A percentile compares a stretch with the other conserved stretches of the same genome.
These are phyloP conservation scores for Listronotus oregonensis DNA, from an alignment of 1,140 invertebrate species.

Conservation along the genomic window DNA sequence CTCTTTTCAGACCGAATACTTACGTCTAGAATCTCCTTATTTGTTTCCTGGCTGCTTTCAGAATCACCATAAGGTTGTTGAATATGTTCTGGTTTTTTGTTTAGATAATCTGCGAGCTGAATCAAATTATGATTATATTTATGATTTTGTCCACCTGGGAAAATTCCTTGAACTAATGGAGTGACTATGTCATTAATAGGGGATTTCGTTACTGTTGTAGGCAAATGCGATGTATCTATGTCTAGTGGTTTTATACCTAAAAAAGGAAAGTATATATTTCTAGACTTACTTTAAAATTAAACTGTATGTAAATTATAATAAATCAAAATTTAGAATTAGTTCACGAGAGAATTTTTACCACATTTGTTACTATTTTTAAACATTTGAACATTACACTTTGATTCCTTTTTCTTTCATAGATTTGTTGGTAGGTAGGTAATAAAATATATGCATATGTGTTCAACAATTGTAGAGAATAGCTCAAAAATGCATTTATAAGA, in stretches of 20 bases:
- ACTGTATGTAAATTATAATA: no score
- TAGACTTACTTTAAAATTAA: no score
- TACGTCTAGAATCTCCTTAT: conserved; percentile 5
- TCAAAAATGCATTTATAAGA: no score
- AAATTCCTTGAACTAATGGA: conserved; percentile 8
- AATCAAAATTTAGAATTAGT: no score
- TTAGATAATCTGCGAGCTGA: not conserved
- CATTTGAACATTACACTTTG: no score
- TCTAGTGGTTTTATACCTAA: conserved; percentile 18
- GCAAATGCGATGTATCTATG: conserved; percentile 4
- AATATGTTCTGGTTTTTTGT: not conserved
- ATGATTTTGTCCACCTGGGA: not conserved
- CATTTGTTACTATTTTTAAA: no score
- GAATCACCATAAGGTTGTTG: not conserved
- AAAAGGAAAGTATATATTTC: not conserved
- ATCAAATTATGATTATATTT: conserved; percentile 18
- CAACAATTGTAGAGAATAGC: no score
- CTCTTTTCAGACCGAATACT: not conserved
- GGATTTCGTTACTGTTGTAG: not conserved
- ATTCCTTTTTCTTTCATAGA: no score
- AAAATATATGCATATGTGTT: no score
- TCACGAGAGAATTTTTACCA: no score
- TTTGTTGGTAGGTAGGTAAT: no score
- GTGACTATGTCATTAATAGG: not conserved
- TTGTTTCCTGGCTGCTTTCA: not conserved